These are phyloP conservation scores for Drosophila parthenogenetica DNA, from an alignment of 2,888 invertebrate species.

Conservation along the genomic window DNA sequence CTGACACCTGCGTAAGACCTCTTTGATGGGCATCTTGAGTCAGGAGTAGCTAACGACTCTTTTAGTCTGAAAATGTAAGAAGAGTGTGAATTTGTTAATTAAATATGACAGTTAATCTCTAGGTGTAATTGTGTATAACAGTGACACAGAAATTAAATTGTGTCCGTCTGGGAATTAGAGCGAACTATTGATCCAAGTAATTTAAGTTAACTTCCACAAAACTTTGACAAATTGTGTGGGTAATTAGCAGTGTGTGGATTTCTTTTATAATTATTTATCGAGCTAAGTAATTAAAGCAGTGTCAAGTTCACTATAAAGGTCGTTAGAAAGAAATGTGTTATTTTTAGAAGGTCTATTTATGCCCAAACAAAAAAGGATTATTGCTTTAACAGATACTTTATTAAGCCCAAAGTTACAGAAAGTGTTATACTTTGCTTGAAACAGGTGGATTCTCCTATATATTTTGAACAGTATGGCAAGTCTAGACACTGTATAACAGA, in stretches of 20 bases:
- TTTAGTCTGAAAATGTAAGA: conserved; percentile 3
- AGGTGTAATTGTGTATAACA: conserved; percentile 10
- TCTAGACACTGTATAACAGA: not conserved
- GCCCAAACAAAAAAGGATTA: too few species aligned
- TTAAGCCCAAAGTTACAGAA: too few species aligned
- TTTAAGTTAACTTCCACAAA: conserved; percentile 37
- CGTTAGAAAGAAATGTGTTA: not conserved
- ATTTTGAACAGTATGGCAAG: not conserved
- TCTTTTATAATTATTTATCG: not conserved
- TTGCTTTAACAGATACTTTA: too few species aligned
- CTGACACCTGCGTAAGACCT: conserved; percentile 90
- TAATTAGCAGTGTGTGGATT: conserved; percentile 22
- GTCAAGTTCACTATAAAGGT: conserved; percentile 21
- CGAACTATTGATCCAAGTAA: conserved; percentile 44
- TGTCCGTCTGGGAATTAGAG: conserved; percentile 42
- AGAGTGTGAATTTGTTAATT: conserved; percentile 35
- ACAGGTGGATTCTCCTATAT: too few species aligned
- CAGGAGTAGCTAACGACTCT: conserved; percentile 4
- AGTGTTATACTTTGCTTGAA: too few species aligned
- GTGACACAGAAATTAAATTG: conserved; percentile 22
- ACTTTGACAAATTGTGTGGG: conserved; percentile 13
- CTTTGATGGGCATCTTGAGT: conserved; percentile 90
- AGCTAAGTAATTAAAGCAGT: conserved; percentile 6
- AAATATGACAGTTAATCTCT: conserved; percentile 29
- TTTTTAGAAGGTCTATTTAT: not conserved